Percentiles rank a stretch among this genome's conserved stretches.
These are phyloP conservation scores for Urocitellus parryii DNA, from an alignment of 2,113 vertebrate species.

Conservation along the genomic window DNA sequence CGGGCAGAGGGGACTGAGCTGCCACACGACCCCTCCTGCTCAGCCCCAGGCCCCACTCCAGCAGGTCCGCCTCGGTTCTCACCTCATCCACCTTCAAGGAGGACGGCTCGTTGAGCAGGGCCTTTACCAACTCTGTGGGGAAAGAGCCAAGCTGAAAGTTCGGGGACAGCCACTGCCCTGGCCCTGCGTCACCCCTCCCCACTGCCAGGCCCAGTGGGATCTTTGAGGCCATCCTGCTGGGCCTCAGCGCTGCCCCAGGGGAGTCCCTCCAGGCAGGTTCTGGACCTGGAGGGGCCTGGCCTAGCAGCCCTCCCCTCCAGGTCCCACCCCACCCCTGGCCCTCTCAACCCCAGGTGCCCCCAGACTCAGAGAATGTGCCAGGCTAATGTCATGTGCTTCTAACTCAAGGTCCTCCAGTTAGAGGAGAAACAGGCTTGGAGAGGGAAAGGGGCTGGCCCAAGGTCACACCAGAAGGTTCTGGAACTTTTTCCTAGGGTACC, in stretches of 20 bases:
- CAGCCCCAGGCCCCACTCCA: rapidly evolving
- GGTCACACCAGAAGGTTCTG: constrained; percentile 11
- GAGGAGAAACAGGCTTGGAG: not conserved
- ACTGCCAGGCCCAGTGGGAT: not conserved
- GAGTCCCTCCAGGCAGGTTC: not conserved
- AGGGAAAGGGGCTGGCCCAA: not conserved
- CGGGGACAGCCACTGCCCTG: not conserved
- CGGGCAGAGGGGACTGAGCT: not conserved
- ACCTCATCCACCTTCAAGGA: constrained; percentile 84
- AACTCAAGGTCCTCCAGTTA: not conserved
- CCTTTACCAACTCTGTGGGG: constrained; percentile 84
- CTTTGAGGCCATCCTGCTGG: not conserved
- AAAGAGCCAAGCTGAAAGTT: not conserved
- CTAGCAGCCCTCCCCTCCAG: not conserved
- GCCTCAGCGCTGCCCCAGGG: not conserved
- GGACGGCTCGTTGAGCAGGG: constrained; percentile 81
- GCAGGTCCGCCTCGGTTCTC: not conserved
- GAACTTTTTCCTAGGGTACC: not conserved
- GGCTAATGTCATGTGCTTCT: not conserved
- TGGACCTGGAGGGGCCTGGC: not conserved
- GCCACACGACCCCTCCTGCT: not conserved
- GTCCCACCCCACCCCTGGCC: not conserved
- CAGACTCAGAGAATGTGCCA: not conserved
- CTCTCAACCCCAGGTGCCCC: not conserved
- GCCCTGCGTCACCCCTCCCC: not conserved